Base-by-base conservation (phyloP, 2,888 invertebrate species). In the Polia nebulosa region DNA sequence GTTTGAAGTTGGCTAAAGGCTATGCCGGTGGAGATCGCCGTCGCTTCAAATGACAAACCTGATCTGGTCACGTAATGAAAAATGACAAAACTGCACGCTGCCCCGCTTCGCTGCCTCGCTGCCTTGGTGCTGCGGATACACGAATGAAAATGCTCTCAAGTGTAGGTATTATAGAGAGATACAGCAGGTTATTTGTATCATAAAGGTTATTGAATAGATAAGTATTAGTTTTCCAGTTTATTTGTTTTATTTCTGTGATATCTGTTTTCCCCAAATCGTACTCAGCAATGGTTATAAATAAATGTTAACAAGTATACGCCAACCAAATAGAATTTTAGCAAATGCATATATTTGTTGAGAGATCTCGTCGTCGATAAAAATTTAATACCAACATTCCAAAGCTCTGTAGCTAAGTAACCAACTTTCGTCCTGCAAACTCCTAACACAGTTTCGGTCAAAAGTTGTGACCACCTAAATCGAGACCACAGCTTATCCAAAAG, bases 31-130 rank as follows among this genome's bases (percentile, higher is more conserved):
- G 85, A 83, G 80, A 91, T 91, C 88, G 90, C 86, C 87, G 88
- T 84, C 88, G 88, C 86, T 90, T 85, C 86, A 89, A 89, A 90
- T 95, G 94, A 96, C 94, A 92, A 94, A 94, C 95, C 94, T 96
- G 96, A 96, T 96, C 96, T 96, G 94, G 93, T 96, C 96, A 97
- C 96, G 96, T 96, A 96, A 96, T 96, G 96, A 96, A 96, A 96
- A 96, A 96, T 96, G 96, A 96, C 96, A 96, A 93, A 93, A 93
- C 91, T 91, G 91, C 88, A 88, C 86, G 82, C 71, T 80, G 84
- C 80, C 83, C 80, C 83, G 83, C 83, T 82, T 79, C 75, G 81
- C 79, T 83, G 83, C 80, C 72, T 76, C n/a, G n/a, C n/a, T n/a
- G n/a, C n/a, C n/a, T n/a, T n/a, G n/a, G n/a, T n/a, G n/a, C n/a